These are phyloP conservation scores for Neosilurus hyrtlii DNA, from an alignment of 2,797 vertebrate species.

Conservation along the genomic window DNA sequence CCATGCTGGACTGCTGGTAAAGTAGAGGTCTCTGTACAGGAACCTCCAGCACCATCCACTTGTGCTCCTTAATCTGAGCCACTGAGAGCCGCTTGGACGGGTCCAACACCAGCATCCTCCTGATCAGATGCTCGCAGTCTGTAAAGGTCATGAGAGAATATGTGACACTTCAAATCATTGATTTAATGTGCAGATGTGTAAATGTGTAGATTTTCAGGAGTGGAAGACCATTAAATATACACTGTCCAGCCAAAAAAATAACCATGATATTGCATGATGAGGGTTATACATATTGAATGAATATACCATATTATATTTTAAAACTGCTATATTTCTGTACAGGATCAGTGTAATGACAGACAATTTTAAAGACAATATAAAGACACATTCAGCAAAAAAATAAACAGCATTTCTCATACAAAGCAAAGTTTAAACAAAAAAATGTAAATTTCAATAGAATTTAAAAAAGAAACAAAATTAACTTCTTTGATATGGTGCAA, in stretches of 20 bases:
- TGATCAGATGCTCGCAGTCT: constrained; percentile 98
- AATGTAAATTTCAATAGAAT: no score
- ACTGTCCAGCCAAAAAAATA: neutral
- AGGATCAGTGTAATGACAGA: no score
- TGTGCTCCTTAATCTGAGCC: constrained; percentile 96
- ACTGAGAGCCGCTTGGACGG: constrained; percentile 91
- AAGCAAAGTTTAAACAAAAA: no score
- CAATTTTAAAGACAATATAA: no score
- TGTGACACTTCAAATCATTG: neutral
- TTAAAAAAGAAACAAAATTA: no score
- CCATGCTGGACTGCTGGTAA: constrained; percentile 76
- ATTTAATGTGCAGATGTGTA: neutral
- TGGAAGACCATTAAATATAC: neutral
- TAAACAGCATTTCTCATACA: no score
- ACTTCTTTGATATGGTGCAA: no score
- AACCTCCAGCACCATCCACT: constrained; percentile 93
- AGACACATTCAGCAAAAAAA: no score
- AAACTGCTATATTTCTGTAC: no score
- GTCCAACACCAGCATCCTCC: constrained; percentile 95
- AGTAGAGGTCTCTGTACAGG: constrained; percentile 86
- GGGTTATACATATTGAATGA: no score
- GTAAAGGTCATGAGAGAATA: neutral
- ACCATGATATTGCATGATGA: no score
- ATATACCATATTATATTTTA: no score
- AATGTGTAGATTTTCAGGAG: neutral